Evolutionary conservation across 1,140 invertebrate species (phyloP).

Genomic region (Antheraea mylitta): DNA sequence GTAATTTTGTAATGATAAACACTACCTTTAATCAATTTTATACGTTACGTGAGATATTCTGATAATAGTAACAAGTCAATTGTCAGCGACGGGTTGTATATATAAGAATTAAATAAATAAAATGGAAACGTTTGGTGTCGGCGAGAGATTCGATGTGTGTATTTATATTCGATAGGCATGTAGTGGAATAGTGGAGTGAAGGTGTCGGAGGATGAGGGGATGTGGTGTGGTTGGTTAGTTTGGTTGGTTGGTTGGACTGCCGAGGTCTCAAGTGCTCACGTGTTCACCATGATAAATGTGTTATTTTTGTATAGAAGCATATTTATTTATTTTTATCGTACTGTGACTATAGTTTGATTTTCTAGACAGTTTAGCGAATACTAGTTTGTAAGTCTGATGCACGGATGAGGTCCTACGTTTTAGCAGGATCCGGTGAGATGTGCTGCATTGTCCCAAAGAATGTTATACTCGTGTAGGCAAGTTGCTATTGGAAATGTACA

Average conservation of each 20-base stretch:
- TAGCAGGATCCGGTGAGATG: constrained; percentile 69
- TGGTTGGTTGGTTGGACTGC: constrained; percentile 3
- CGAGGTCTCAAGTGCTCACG: constrained; percentile 59
- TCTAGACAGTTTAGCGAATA: constrained; percentile 68
- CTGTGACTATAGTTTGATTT: constrained; percentile 61
- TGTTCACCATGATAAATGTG: constrained; percentile 68
- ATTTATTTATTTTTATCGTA: constrained; percentile 72
- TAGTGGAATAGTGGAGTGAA: background rate
- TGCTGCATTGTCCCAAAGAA: constrained; percentile 75
- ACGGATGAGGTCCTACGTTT: constrained; percentile 72
- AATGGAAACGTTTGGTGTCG: background rate
- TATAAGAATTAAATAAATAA: constrained; percentile 8
- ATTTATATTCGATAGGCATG: background rate
- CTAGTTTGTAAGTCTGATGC: constrained; percentile 59
- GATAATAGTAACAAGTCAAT: background rate
- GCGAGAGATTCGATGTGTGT: background rate
- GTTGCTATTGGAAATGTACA: constrained; percentile 33
- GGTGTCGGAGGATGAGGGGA: too few relatives aligned
- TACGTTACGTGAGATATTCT: background rate
- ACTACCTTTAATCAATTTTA: background rate
- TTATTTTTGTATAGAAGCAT: constrained; percentile 76
- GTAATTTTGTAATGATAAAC: background rate
- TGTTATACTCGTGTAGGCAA: constrained; percentile 67
- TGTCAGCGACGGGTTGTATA: constrained; percentile 16
- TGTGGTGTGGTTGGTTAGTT: background rate